phyloP scores from a whole-genome alignment of 1,140 invertebrate genomes.

The Atta texana region DNA sequence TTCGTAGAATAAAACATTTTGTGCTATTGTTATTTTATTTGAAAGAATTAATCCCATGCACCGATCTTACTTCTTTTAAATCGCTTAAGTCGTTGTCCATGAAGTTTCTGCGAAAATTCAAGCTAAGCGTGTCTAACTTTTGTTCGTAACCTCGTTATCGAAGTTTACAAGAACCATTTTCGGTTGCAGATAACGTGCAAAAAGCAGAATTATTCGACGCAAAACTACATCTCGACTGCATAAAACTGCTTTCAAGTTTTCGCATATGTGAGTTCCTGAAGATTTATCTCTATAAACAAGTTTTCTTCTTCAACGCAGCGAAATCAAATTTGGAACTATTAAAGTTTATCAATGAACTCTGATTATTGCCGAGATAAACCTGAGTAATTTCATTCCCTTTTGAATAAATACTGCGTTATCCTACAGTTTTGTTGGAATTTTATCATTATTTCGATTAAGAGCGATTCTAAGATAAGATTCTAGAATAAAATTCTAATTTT shows the following conservation, averaged over 20 bases:
- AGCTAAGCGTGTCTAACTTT: constrained; percentile 1
- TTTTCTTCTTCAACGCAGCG: background rate
- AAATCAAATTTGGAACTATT: constrained; percentile 25
- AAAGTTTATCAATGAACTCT: constrained; percentile 14
- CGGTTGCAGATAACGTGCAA: constrained; percentile 21
- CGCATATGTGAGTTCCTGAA: background rate
- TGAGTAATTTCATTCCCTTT: background rate
- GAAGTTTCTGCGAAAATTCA: background rate
- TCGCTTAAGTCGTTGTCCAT: background rate
- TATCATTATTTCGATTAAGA: background rate
- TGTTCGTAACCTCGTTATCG: constrained; percentile 16
- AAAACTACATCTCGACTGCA: constrained; percentile 7
- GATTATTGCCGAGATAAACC: constrained; percentile 2
- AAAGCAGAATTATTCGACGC: constrained; percentile 8
- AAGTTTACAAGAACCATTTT: constrained; percentile 23
- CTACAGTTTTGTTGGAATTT: background rate
- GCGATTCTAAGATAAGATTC: background rate
- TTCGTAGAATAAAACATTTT: no score
- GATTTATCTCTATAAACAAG: constrained; percentile 13
- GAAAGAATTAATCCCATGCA: background rate
- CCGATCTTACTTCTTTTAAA: background rate
- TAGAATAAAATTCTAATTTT: constrained; percentile 8
- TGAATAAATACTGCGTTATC: background rate
- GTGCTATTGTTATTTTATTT: background rate
- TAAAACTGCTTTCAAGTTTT: constrained; percentile 49